Percentiles rank a stretch among this genome's conserved stretches.
These are phyloP conservation scores for Eublepharis macularius DNA, from an alignment of 2,113 vertebrate species.

Conservation along the genomic window DNA sequence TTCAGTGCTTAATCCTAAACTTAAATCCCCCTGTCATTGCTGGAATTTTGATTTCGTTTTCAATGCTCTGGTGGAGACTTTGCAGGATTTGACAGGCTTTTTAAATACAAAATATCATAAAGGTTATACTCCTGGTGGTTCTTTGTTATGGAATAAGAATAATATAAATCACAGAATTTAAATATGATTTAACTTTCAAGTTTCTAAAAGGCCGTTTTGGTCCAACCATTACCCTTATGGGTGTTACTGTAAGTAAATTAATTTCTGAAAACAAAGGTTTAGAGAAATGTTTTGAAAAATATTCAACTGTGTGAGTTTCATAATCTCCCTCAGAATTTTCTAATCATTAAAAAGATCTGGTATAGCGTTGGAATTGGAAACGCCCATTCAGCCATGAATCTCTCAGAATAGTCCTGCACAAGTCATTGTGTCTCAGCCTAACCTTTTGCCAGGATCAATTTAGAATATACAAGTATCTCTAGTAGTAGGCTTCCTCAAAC, in stretches of 20 bases:
- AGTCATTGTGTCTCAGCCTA: neutral
- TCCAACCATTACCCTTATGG: neutral
- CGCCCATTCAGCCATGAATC: neutral
- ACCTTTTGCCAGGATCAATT: neutral
- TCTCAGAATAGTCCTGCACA: neutral
- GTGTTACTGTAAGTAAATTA: neutral
- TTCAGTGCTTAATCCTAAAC: conserved; percentile 69
- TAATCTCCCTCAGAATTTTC: neutral
- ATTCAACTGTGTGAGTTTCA: neutral
- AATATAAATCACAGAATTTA: neutral
- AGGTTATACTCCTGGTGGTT: conserved; percentile 41
- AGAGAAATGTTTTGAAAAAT: neutral
- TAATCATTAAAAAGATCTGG: neutral
- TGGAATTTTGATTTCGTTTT: conserved; percentile 70
- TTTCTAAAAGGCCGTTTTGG: neutral
- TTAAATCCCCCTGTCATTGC: conserved; percentile 65
- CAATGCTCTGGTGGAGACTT: conserved; percentile 63
- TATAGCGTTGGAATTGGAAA: neutral
- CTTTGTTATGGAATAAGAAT: neutral
- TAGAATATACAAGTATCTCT: neutral
- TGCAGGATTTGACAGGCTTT: conserved; percentile 46
- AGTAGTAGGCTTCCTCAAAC: too few species aligned
- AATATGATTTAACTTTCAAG: neutral
- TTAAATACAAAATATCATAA: neutral
- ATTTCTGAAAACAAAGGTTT: neutral